Conservation (phyloP, 2,113 vertebrate genomes). For the Peromyscus leucopus region DNA sequence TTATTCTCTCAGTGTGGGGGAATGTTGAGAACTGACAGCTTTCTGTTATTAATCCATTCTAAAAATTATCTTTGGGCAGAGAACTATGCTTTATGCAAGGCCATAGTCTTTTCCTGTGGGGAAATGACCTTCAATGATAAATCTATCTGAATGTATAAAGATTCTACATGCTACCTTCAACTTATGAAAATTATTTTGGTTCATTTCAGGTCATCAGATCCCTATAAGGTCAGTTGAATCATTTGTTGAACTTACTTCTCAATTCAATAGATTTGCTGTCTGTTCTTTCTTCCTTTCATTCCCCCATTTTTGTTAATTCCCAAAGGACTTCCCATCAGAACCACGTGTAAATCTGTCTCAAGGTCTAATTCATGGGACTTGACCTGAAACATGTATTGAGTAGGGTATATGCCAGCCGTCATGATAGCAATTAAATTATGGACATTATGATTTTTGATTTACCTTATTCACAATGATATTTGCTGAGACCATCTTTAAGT, state of each 20-base stretch:
- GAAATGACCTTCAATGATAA: neutral
- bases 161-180: neutral
- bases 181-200: neutral
- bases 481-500: constrained; percentile 22
- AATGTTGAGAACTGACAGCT: neutral
- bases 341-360: neutral
- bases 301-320: neutral
- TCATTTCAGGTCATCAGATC: neutral
- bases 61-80: constrained; percentile 15
- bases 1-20: neutral
- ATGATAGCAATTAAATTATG: neutral
- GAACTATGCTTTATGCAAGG: neutral
- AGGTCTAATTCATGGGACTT: neutral
- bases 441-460: constrained; percentile 24
- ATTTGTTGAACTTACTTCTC: constrained; percentile 26
- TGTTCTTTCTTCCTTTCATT: neutral
- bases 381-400: neutral
- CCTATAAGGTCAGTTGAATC: neutral
- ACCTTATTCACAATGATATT: neutral
- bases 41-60: neutral
- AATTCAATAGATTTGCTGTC: neutral
- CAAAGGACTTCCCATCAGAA: neutral
- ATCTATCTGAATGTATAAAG: neutral
- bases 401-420: neutral
- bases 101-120: neutral